These are phyloP conservation scores for Dendrolimus houi DNA, from an alignment of 2,888 invertebrate genomes.

Conservation along the genomic window DNA sequence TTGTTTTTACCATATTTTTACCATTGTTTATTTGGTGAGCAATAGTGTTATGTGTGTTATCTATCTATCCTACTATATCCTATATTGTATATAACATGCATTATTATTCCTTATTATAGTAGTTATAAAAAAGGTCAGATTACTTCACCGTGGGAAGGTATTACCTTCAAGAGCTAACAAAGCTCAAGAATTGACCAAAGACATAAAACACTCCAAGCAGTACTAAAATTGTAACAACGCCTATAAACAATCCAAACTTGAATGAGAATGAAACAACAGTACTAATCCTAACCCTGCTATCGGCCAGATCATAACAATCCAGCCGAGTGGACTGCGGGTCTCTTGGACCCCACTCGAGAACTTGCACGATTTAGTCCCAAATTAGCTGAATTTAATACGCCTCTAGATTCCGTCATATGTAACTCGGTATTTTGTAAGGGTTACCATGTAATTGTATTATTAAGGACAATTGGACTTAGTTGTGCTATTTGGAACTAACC, in stretches of 20 bases:
- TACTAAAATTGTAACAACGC: not conserved
- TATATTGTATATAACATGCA: too few species aligned
- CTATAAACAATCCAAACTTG: not conserved
- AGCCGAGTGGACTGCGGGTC: slow-evolving; percentile 15
- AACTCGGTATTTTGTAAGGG: slow-evolving; percentile 27
- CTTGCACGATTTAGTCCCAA: slow-evolving; percentile 48
- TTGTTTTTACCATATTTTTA: too few species aligned
- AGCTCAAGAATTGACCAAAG: not conserved
- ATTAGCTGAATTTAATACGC: slow-evolving; percentile 55
- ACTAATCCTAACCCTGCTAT: not conserved
- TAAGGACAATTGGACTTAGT: not conserved
- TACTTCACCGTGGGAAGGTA: too few species aligned
- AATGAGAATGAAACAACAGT: not conserved
- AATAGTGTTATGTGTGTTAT: too few species aligned
- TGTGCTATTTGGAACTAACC: too few species aligned
- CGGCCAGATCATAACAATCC: not conserved
- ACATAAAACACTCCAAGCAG: not conserved
- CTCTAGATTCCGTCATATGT: slow-evolving; percentile 35
- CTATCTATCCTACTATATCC: too few species aligned
- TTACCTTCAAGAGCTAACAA: too few species aligned
- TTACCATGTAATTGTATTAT: slow-evolving; percentile 15
- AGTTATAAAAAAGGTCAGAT: too few species aligned
- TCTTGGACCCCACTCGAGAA: slow-evolving; percentile 42
- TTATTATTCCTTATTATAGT: too few species aligned
- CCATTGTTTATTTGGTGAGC: too few species aligned